Conservation (phyloP, 2,797 vertebrate genomes). For the Diglossa cyanea region DNA sequence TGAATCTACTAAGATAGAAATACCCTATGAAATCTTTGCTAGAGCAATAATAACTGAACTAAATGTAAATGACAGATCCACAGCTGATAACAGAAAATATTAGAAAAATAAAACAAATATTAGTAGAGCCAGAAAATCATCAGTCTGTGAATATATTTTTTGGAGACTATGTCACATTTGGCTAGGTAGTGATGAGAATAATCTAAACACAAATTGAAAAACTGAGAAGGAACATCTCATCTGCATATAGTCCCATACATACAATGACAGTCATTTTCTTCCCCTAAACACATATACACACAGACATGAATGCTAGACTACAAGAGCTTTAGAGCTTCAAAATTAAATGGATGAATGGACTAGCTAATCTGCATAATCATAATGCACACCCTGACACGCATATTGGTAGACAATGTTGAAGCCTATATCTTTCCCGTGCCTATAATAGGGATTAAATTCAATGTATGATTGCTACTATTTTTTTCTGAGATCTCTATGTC, state of each 20-base stretch:
- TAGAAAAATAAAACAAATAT: neutral
- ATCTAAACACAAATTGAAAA: neutral
- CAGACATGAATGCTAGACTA: neutral
- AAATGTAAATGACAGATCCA: neutral
- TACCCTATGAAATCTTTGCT: neutral
- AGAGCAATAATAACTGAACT: neutral
- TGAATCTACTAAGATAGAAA: neutral
- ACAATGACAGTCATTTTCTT: neutral
- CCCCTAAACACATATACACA: neutral
- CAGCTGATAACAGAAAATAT: neutral
- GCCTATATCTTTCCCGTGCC: neutral
- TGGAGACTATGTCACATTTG: neutral
- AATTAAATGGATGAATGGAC: neutral
- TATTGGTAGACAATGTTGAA: neutral
- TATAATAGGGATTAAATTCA: neutral
- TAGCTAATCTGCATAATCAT: neutral
- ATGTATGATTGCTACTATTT: neutral
- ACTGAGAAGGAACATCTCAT: neutral
- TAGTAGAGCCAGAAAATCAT: neutral
- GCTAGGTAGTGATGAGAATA: neutral
- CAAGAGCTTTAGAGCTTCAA: neutral
- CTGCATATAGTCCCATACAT: neutral
- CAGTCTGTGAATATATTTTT: neutral
- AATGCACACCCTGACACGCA: neutral
- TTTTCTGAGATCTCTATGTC: neutral